These are phyloP conservation scores for Trachelus troglodyta DNA, from an alignment of 2,888 invertebrate species.

Conservation along the genomic window DNA sequence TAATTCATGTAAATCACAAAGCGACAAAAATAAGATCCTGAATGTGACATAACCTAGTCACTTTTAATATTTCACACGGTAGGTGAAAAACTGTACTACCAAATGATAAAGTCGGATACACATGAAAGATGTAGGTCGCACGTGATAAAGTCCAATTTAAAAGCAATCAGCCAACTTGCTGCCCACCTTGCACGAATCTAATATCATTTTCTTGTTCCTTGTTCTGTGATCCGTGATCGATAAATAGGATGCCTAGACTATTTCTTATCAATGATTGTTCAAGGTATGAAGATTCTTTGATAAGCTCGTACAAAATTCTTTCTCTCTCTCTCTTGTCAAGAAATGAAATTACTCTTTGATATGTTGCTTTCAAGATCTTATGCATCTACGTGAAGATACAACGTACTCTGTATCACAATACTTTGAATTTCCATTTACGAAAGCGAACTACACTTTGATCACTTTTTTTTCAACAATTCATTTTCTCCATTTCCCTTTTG, in stretches of 20 bases:
- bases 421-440: not conserved
- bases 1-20: not conserved
- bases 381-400: not conserved
- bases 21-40: not conserved
- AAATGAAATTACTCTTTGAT: not conserved
- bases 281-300: not conserved
- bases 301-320: not conserved
- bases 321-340: not conserved
- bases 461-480: not conserved
- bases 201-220: not conserved
- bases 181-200: not conserved
- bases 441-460: not conserved
- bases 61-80: not conserved
- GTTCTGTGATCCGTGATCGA: not conserved
- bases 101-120: not conserved
- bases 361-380: not conserved
- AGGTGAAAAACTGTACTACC: not conserved
- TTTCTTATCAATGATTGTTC: not conserved
- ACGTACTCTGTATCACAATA: not conserved
- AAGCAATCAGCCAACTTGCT: constrained; percentile 30
- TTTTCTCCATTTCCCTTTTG: not conserved
- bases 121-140: constrained; percentile 24
- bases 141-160: constrained; percentile 43
- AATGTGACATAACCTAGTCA: not conserved
- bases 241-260: not conserved